Conservation (phyloP, 2,113 vertebrate genomes). For the Empidonax alnorum region DNA sequence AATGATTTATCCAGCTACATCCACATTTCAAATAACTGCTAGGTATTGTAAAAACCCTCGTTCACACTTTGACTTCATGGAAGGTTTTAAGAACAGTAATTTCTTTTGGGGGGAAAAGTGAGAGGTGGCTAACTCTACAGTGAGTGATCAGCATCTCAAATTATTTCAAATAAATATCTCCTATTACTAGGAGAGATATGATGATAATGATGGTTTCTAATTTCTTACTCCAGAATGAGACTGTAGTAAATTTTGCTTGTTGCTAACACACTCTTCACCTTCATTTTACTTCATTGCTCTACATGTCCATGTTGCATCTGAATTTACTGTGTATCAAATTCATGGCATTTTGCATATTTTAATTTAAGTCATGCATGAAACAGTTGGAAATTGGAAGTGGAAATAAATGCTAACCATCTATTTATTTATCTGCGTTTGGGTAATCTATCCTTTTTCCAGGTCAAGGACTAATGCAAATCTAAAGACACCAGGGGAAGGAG, state of each 20-base stretch:
- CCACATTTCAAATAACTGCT: background rate
- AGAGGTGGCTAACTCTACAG: background rate
- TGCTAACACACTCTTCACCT: background rate
- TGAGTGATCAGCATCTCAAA: background rate
- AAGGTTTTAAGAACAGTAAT: background rate
- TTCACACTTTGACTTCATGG: background rate
- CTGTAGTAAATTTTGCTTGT: background rate
- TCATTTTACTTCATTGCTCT: background rate
- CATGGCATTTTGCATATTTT: accelerated
- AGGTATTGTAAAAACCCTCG: background rate
- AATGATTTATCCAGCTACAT: background rate
- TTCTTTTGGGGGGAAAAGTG: background rate
- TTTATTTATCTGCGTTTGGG: background rate
- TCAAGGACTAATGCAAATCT: background rate
- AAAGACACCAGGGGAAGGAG: background rate
- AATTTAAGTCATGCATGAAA: background rate
- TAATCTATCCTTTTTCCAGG: background rate
- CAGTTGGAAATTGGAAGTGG: background rate
- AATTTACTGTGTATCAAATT: background rate
- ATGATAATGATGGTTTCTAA: background rate
- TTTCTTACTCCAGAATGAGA: background rate
- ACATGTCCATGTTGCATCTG: background rate
- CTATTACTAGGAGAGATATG: background rate
- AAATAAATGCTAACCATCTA: background rate
- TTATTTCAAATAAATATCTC: background rate